Conservation (phyloP, 92 coral and sea anemone genomes). For the Montipora capitata region DNA sequence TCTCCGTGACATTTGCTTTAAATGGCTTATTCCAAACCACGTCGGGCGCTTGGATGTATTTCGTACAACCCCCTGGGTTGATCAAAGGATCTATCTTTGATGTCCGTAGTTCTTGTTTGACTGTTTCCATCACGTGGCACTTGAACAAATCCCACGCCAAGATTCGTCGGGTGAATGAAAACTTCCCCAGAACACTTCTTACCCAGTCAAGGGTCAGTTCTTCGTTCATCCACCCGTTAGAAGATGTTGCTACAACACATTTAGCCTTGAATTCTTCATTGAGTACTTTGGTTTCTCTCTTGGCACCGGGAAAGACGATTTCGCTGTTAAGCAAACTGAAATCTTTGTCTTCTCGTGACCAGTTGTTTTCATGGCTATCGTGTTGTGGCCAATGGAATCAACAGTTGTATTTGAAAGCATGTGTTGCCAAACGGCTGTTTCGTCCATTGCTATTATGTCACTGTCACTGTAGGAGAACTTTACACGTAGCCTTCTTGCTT, state of each 20-base stretch:
- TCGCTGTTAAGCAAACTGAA: slow-evolving; percentile 21
- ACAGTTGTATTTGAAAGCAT: slow-evolving; percentile 18
- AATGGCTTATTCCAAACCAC: slow-evolving; percentile 46
- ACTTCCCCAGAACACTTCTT: slow-evolving; percentile 47
- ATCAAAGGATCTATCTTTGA: slow-evolving; percentile 35
- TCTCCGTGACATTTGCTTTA: slow-evolving; percentile 6
- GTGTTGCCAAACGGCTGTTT: background rate
- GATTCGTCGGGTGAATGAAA: slow-evolving; percentile 48
- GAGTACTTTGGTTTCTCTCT: slow-evolving; percentile 59
- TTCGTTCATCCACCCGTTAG: slow-evolving; percentile 58
- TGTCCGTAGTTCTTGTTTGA: background rate
- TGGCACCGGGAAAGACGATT: slow-evolving; percentile 37
- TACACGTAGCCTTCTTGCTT: slow-evolving; percentile 30
- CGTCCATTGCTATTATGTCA: slow-evolving; percentile 43
- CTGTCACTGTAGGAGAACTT: slow-evolving; percentile 42
- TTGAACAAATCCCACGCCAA: slow-evolving; percentile 57
- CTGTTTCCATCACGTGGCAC: slow-evolving; percentile 25
- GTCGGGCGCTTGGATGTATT: slow-evolving; percentile 14
- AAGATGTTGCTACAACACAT: slow-evolving; percentile 61
- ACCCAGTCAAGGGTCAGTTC: slow-evolving; percentile 56
- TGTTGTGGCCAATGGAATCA: slow-evolving; percentile 23
- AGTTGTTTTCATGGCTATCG: slow-evolving; percentile 29
- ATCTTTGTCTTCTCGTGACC: slow-evolving; percentile 25
- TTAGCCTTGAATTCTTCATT: slow-evolving; percentile 61
- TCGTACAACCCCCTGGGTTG: slow-evolving; percentile 41